A percentile compares a stretch with the other conserved stretches of the same genome.
Evolutionary conservation across 1,140 invertebrate genomes (phyloP).

Genomic region (Eurosta solidaginis): DNA sequence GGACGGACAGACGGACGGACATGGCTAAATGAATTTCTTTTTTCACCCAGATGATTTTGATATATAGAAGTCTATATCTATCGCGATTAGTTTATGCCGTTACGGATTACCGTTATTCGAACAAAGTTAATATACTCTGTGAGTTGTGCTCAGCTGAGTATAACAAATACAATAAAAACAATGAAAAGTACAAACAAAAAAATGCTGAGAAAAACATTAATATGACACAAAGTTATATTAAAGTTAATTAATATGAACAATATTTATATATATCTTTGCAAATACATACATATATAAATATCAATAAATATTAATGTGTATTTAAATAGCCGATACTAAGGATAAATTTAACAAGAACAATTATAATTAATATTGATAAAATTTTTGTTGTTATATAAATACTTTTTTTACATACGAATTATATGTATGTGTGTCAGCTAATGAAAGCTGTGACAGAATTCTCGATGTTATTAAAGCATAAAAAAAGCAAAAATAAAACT

Average conservation of each 20-base stretch:
- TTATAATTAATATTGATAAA: neutral
- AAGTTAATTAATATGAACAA: neutral
- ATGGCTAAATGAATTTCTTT: too few relatives aligned
- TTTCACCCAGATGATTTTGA: too few relatives aligned
- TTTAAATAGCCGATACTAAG: neutral
- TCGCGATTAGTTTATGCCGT: too few relatives aligned
- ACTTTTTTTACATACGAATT: neutral
- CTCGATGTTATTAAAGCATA: too few relatives aligned
- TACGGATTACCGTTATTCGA: too few relatives aligned
- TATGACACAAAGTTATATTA: neutral
- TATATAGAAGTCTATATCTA: too few relatives aligned
- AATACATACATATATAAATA: neutral
- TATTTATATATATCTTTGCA: slow-evolving; percentile 20
- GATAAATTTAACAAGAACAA: neutral
- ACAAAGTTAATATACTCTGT: too few relatives aligned
- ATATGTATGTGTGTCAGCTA: neutral
- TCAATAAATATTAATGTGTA: slow-evolving; percentile 1
- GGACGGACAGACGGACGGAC: too few relatives aligned
- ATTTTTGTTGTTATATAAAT: neutral
- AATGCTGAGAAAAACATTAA: slow-evolving; percentile 14
- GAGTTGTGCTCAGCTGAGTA: too few relatives aligned
- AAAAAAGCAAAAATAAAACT: too few relatives aligned
- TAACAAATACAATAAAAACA: too few relatives aligned
- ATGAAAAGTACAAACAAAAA: neutral
- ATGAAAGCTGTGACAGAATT: too few relatives aligned